These are phyloP conservation scores for Nothura maculosa DNA, from an alignment of 2,797 vertebrate genomes.

Conservation along the genomic window DNA sequence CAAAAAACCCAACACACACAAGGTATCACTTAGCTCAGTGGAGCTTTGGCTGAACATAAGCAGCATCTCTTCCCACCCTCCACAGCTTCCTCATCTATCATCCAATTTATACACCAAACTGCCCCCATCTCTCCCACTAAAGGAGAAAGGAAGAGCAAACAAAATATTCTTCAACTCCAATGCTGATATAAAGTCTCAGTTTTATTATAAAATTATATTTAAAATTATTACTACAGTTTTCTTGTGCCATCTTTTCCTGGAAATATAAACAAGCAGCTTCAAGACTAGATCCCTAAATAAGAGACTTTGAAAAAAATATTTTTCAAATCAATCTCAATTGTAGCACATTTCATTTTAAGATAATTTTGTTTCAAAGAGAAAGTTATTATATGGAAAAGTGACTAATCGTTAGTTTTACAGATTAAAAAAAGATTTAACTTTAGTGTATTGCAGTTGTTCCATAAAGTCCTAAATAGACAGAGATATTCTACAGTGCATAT, in stretches of 20 bases:
- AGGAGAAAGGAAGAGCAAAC: neutral
- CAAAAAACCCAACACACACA: neutral
- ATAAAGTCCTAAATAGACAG: fast-evolving
- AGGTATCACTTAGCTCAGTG: neutral
- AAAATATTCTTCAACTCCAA: neutral
- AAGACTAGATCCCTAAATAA: neutral
- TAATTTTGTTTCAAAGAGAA: neutral
- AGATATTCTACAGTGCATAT: neutral
- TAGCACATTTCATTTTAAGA: neutral
- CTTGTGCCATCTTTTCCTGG: neutral
- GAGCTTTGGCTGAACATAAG: neutral
- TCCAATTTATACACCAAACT: neutral
- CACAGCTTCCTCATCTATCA: neutral
- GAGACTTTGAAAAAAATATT: neutral
- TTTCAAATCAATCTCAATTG: neutral
- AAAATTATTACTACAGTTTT: too few species aligned
- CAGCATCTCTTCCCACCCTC: neutral
- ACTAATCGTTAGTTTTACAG: neutral
- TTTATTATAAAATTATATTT: too few species aligned
- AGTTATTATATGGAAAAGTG: neutral
- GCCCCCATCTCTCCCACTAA: neutral
- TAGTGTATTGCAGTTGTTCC: neutral
- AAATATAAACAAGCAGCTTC: neutral
- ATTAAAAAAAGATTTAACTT: neutral
- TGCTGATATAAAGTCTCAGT: neutral